Percentiles rank a stretch among this genome's conserved stretches.
These are phyloP conservation scores for Myiothlypis chrysogaster DNA, from an alignment of 2,797 vertebrate genomes.

Conservation along the genomic window DNA sequence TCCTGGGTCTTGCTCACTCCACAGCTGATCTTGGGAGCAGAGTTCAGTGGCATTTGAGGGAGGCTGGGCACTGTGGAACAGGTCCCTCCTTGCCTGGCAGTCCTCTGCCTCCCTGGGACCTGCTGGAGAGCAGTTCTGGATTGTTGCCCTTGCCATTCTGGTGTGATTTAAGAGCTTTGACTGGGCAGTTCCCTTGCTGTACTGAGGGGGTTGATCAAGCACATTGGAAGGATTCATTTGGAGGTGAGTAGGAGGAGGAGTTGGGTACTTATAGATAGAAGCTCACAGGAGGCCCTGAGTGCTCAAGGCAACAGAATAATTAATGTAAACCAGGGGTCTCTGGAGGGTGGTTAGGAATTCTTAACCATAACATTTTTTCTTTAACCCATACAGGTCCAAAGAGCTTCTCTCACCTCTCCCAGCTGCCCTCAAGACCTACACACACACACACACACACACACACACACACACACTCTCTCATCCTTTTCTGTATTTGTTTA, in stretches of 20 bases:
- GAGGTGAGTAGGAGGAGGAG: slow-evolving; percentile 15
- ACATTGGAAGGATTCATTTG: background rate
- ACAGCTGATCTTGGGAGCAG: background rate
- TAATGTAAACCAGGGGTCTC: slow-evolving; percentile 81
- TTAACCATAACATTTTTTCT: slow-evolving; percentile 73
- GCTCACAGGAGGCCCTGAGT: slow-evolving; percentile 36
- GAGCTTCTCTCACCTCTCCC: background rate
- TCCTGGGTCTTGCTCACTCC: background rate
- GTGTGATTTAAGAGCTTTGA: background rate
- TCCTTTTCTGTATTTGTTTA: background rate
- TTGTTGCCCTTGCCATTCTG: background rate
- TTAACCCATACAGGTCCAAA: background rate
- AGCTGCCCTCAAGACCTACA: background rate
- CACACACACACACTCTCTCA: accelerated
- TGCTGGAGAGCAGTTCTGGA: background rate
- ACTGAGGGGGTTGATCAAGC: background rate
- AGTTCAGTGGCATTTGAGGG: background rate
- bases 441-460: accelerated
- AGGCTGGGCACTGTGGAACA: background rate
- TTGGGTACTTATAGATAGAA: slow-evolving; percentile 40
- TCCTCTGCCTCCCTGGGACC: background rate
- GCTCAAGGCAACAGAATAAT: slow-evolving; percentile 81
- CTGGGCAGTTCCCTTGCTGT: background rate
- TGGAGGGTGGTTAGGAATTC: slow-evolving; percentile 75
- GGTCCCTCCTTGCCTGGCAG: background rate